These are phyloP conservation scores for Cynodonichthys magdalenae DNA, from an alignment of 2,797 vertebrate genomes.

Conservation along the genomic window DNA sequence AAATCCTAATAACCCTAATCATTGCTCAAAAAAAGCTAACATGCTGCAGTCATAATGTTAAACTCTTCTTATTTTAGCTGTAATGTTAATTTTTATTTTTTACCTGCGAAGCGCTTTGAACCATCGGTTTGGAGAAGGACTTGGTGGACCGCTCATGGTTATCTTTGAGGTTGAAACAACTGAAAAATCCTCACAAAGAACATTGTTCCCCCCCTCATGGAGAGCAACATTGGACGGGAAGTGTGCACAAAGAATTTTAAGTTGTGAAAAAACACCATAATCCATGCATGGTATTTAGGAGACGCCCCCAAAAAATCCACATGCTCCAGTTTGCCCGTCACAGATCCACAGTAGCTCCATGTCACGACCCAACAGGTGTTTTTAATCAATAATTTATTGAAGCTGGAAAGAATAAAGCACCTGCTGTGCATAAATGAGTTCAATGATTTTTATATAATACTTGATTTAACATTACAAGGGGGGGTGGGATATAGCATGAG, in stretches of 20 bases:
- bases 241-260: constrained; percentile 2
- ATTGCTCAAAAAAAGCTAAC: constrained; percentile 21
- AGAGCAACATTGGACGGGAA: not conserved
- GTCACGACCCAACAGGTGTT: constrained; percentile 38
- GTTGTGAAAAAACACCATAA: constrained; percentile 32
- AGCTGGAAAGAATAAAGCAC: constrained; percentile 11
- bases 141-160: constrained; percentile 62
- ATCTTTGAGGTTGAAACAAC: not conserved
- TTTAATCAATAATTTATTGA: constrained; percentile 26
- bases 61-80: too few species aligned
- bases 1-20: constrained; percentile 36
- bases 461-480: constrained; percentile 66
- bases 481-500: constrained; percentile 52
- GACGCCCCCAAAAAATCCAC: not conserved
- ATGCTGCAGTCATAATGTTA: too few species aligned
- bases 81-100: not conserved
- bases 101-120: constrained; percentile 74
- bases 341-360: not conserved
- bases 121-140: constrained; percentile 71
- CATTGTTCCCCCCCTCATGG: constrained; percentile 1
- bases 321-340: not conserved
- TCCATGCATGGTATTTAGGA: constrained; percentile 19
- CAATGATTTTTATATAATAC: constrained; percentile 73
- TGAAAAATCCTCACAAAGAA: not conserved
- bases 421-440: constrained; percentile 32